phyloP scores from a whole-genome alignment of 2,797 vertebrate species.

The Amblyopsis hoosieri region DNA sequence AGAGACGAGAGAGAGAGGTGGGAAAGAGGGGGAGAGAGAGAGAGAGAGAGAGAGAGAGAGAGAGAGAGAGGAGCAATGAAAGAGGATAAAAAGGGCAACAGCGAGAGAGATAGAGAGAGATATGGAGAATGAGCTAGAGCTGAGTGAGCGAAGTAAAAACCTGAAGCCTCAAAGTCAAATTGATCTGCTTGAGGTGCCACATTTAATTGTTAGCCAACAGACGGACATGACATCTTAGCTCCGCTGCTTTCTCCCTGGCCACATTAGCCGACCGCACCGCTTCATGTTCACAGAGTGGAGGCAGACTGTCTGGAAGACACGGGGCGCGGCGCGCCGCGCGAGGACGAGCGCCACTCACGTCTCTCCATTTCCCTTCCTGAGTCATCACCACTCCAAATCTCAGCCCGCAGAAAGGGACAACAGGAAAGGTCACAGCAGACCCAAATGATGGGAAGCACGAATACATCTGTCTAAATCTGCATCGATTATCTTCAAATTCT shows the following conservation, averaged over 20 bases:
- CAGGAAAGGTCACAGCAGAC: slow-evolving; percentile 72
- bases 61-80: not conserved
- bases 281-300: slow-evolving; percentile 76
- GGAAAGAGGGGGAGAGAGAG: not conserved
- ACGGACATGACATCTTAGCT: slow-evolving; percentile 86
- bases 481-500: slow-evolving; percentile 5
- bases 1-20: not conserved
- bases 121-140: slow-evolving; percentile 35
- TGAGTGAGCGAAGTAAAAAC: slow-evolving; percentile 61
- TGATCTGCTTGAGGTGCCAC: slow-evolving; percentile 88
- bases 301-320: slow-evolving; percentile 75
- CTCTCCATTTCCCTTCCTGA: slow-evolving; percentile 72
- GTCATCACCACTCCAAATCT: slow-evolving; percentile 72
- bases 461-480: slow-evolving; percentile 34
- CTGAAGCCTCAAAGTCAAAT: slow-evolving; percentile 81
- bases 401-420: slow-evolving; percentile 58
- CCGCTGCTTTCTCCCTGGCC: slow-evolving; percentile 70
- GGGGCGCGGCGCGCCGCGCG: not conserved
- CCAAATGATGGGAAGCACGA: slow-evolving; percentile 21
- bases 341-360: slow-evolving; percentile 66
- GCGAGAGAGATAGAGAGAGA: slow-evolving; percentile 20
- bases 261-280: slow-evolving; percentile 77
- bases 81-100: slow-evolving; percentile 6
- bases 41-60: not conserved
- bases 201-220: slow-evolving; percentile 87